A percentile compares a stretch with the other conserved stretches of the same genome.
These are phyloP conservation scores for Pseudomugil gertrudae DNA, from an alignment of 2,797 vertebrate species.

Conservation along the genomic window DNA sequence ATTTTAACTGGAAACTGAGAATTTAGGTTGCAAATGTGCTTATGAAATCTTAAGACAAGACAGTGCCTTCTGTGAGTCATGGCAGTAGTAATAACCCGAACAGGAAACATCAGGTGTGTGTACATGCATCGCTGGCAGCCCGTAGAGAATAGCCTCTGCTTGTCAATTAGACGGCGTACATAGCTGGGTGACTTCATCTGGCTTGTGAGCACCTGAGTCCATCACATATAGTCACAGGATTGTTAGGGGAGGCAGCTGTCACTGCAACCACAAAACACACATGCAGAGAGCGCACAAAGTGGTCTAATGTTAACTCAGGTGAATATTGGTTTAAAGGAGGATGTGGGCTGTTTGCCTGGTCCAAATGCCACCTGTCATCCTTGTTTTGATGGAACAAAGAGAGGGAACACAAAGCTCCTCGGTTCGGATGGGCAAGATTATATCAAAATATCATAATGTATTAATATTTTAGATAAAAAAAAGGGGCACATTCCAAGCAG, in stretches of 20 bases:
- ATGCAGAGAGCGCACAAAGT: conserved; percentile 46
- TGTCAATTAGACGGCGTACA: conserved; percentile 69
- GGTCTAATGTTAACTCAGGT: conserved; percentile 72
- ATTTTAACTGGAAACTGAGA: background rate
- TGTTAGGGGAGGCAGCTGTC: conserved; percentile 69
- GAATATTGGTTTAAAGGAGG: conserved; percentile 86
- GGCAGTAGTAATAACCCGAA: conserved; percentile 57
- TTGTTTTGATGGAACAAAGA: conserved; percentile 64
- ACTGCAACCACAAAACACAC: conserved; percentile 47
- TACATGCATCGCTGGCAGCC: conserved; percentile 53
- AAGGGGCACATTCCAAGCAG: background rate
- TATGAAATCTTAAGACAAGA: conserved; percentile 51
- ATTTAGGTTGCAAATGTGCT: conserved; percentile 54
- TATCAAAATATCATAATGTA: conserved; percentile 29
- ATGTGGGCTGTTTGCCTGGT: conserved; percentile 82
- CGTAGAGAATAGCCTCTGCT: conserved; percentile 73
- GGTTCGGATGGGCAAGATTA: conserved; percentile 35
- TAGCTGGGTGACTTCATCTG: conserved; percentile 76
- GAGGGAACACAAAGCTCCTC: conserved; percentile 38
- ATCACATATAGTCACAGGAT: conserved; percentile 48
- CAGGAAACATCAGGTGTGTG: conserved; percentile 73
- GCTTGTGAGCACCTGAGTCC: conserved; percentile 73
- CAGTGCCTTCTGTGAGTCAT: conserved; percentile 19
- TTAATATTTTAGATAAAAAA: conserved; percentile 16
- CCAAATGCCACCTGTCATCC: conserved; percentile 89